Base-by-base conservation (phyloP, 2,113 vertebrate species). In the Martes martes region DNA sequence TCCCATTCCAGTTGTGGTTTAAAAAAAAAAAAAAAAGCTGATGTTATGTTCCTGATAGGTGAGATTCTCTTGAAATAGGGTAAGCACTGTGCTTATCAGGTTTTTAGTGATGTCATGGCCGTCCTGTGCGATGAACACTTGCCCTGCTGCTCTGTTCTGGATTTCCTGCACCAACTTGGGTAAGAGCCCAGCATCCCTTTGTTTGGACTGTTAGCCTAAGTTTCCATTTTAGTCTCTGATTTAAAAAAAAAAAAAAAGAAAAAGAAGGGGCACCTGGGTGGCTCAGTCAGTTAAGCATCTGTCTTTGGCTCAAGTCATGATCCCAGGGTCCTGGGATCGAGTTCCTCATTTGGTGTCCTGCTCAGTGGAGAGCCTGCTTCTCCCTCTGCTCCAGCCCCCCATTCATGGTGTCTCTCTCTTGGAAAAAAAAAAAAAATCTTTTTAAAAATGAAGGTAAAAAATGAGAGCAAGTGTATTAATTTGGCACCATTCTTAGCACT, bases 161-260 rank as follows among this genome's bases (percentile, higher is more conserved):
- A n/a, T 45, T 28, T 96, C 15, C 2, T 26, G 36, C 4, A 84
- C 24, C 69, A 82, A 28, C 18, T 88, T 88, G 31, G 11, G 57
- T 81, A 95, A 94, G 13, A 95, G n/a, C 14, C 65, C 42, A 67
- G 24, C 36, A 55, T 79, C 28, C 15, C 42, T 91, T 93, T 89
- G 39, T 80, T 90, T 95, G 71, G 24, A 63, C 10, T 52, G 1
- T 65, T 95, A 50, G 31, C 14, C 13, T 67, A 86, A 89, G 2
- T 91, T 95, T 91, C 59, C 45, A 55, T 39, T 96, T 88, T 63
- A 91, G 33, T 52, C 83, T 95, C 50, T 85, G 73, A 94, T 65
- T 79, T 79, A 31, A 39, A 47, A 81, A 31, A 24, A n/a, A 73
- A 69, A 55, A 50, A 89, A 36, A 61, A 11, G 11, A 61, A 63